These are phyloP conservation scores for Margarornis squamiger DNA, from an alignment of 2,797 vertebrate species.

Conservation along the genomic window DNA sequence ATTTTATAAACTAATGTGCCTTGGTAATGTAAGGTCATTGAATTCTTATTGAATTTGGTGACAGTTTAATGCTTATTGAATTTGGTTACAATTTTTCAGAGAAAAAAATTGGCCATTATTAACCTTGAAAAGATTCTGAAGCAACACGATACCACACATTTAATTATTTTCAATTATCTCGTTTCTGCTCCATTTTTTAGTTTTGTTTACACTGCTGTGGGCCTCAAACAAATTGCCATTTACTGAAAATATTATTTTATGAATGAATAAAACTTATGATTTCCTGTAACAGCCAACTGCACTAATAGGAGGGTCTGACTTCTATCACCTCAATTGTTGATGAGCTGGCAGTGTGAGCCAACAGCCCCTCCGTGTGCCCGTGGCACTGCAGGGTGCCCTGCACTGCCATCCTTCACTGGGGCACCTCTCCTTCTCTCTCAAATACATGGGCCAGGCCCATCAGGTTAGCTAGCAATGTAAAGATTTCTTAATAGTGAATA, in stretches of 20 bases:
- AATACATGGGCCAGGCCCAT: not conserved
- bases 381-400: not conserved
- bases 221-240: conserved; percentile 21
- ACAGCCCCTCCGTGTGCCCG: not conserved
- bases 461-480: not conserved
- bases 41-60: not conserved
- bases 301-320: not conserved
- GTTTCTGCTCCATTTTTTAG: not conserved
- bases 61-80: not conserved
- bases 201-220: not conserved
- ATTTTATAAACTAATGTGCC: conserved; percentile 10
- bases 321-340: not conserved
- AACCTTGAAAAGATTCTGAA: not conserved
- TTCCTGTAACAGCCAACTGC: conserved; percentile 8
- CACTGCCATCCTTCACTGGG: not conserved
- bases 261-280: conserved; percentile 13
- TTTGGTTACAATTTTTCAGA: conserved; percentile 8
- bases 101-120: not conserved
- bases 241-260: conserved; percentile 9
- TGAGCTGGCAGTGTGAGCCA: not conserved
- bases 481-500: not conserved
- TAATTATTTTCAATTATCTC: not conserved
- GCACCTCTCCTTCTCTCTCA: not conserved
- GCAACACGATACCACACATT: not conserved
- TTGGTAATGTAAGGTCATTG: not conserved